Percentiles rank a stretch among this genome's conserved stretches.
phyloP scores from a whole-genome alignment of 2,113 vertebrate species.

The Rhinolophus sinicus region DNA sequence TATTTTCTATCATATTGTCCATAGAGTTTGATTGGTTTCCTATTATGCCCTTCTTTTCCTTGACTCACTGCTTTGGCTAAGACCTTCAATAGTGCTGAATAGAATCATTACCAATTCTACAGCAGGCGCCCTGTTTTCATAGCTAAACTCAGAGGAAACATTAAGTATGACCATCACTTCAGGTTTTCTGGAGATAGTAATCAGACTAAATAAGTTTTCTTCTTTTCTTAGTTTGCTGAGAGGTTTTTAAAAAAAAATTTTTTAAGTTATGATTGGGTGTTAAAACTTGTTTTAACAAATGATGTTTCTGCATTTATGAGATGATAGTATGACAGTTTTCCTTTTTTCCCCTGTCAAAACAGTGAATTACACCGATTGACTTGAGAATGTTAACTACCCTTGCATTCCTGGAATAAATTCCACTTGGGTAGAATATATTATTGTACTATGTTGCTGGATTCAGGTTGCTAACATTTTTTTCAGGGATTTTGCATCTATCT shows the following conservation, averaged over 20 bases:
- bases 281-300: neutral
- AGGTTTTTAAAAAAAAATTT: neutral
- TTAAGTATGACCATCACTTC: neutral
- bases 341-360: neutral
- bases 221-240: neutral
- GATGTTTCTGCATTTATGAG: neutral
- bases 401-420: neutral
- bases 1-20: neutral
- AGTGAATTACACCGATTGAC: neutral
- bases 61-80: neutral
- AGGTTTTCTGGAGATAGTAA: neutral
- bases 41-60: neutral
- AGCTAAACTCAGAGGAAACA: neutral
- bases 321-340: neutral
- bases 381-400: neutral
- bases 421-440: neutral
- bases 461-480: neutral
- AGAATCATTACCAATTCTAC: neutral
- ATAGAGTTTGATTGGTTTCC: slow-evolving; percentile 30
- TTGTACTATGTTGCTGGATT: neutral
- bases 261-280: neutral
- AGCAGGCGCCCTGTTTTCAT: neutral
- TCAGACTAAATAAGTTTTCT: neutral
- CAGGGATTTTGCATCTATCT: neutral
- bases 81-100: neutral